Conservation (phyloP, 1,140 invertebrate species). For the Aphidius ervi region DNA sequence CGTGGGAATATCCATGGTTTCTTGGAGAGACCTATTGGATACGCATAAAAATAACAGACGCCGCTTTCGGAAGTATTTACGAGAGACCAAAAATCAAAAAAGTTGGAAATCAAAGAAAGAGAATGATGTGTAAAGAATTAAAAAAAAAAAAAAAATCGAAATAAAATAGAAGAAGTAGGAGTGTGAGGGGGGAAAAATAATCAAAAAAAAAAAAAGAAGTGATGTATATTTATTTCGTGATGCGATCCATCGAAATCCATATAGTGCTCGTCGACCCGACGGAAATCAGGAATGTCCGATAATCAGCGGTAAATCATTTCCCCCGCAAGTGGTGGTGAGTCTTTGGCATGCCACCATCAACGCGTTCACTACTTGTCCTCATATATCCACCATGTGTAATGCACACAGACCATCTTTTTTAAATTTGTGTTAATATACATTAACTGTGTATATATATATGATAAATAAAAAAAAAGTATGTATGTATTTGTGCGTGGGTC, state of each 20-base stretch:
- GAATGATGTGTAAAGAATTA: too few species aligned
- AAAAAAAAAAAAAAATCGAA: too few species aligned
- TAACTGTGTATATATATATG: too few species aligned
- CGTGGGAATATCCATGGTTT: slow-evolving; percentile 13
- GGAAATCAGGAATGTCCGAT: slow-evolving; percentile 46
- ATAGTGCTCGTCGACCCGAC: slow-evolving; percentile 18
- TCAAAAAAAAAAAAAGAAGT: slow-evolving; percentile 11
- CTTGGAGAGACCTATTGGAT: slow-evolving; percentile 8
- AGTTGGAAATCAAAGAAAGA: too few species aligned
- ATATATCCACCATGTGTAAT: slow-evolving; percentile 12
- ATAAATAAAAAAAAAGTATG: not conserved
- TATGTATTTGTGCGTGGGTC: slow-evolving; percentile 30
- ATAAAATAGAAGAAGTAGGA: too few species aligned
- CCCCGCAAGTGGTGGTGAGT: slow-evolving; percentile 11
- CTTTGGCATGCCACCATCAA: slow-evolving; percentile 10
- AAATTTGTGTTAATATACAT: too few species aligned
- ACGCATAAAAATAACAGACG: slow-evolving; percentile 21
- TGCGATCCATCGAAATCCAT: slow-evolving; percentile 28
- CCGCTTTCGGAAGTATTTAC: not conserved
- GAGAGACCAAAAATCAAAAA: not conserved
- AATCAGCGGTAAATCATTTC: slow-evolving; percentile 43
- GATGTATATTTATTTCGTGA: slow-evolving; percentile 16
- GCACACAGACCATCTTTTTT: not conserved
- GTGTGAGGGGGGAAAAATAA: not conserved
- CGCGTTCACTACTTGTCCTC: slow-evolving; percentile 4